Percentiles rank a stretch among this genome's conserved stretches.
phyloP scores from a whole-genome alignment of 2,888 invertebrate species.

The Pantelozetes paolii region DNA sequence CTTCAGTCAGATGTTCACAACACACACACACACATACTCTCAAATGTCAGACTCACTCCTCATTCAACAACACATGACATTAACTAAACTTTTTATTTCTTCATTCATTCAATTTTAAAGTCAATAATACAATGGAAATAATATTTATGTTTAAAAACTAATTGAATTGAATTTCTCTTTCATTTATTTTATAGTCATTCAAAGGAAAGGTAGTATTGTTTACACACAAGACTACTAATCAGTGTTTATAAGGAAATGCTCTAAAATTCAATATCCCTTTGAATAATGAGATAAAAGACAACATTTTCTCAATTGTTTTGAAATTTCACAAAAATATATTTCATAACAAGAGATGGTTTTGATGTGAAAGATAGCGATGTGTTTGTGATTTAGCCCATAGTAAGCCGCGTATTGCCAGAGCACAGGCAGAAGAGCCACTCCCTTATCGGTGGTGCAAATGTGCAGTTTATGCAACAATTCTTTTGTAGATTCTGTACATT shows the following conservation, averaged over 20 bases:
- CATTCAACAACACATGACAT: background rate
- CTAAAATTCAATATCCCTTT: background rate
- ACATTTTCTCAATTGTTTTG: too few species aligned
- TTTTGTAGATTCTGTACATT: background rate
- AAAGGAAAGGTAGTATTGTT: background rate
- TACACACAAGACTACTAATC: background rate
- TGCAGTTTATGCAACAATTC: slow-evolving; percentile 30
- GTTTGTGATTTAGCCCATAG: background rate
- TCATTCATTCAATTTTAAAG: background rate
- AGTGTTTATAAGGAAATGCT: too few species aligned
- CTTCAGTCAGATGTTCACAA: background rate
- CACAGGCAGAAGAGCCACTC: background rate
- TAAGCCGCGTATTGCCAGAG: background rate
- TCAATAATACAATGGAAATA: background rate
- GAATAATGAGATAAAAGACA: background rate
- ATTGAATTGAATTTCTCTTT: too few species aligned
- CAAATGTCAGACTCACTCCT: slow-evolving; percentile 3
- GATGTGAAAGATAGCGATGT: slow-evolving; percentile 1
- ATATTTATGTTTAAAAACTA: too few species aligned
- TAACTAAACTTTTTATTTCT: background rate
- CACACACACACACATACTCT: background rate
- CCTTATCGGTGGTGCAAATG: slow-evolving; percentile 17
- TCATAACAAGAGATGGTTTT: background rate
- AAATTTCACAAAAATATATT: too few species aligned
- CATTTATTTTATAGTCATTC: too few species aligned